Evolutionary conservation across 1,140 invertebrate species (phyloP), one percentile per base, ranked within the genome.

Genomic region (Coptotermes formosanus): DNA sequence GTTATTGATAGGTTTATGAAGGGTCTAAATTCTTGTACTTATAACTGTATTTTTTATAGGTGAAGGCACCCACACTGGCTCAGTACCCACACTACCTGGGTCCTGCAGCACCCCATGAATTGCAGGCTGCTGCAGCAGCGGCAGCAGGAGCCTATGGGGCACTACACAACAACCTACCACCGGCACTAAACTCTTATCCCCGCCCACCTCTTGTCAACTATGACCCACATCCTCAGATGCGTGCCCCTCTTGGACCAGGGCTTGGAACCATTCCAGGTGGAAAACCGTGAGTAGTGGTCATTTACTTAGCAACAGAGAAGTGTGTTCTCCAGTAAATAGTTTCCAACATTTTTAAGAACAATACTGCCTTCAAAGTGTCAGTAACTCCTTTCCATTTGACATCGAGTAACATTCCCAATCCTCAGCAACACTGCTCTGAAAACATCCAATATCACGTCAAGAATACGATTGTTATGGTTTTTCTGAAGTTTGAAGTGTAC

Each of bases 281-380:
- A 89, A 98, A 98, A 93, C 96, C 97, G 97, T 98, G 93, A 96
- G 96, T 96, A 86, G 86, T 21, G 23, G 23, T 48, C 43, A 7
- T 59, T 85, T 30, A 30, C 52, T 85, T n/a, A 3, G 38, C 16
- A 43, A 16, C 82, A 44, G 8, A 38, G 25, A 23, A 23, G 9
- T 83, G 38, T 38, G 38, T 38, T 38, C 38, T 2, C 38, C 38
- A 4, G 38, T 38, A 38, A 38, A 38, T 38, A 38, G 38, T 38
- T 38, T 2, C 38, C 2, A 38, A 38, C 38, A 38, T 38, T 38
- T 38, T 38, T 2, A 38, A 38, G 38, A 38, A 38, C 4, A 38
- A 38, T 38, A 38, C 38, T 38, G 38, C 38, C 38, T 38, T 38
- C 38, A 38, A 38, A 38, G 38, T 38, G 38, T 38, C 4, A 4